Base-by-base conservation (phyloP, 2,797 vertebrate genomes). In the Chelon labrosus region DNA sequence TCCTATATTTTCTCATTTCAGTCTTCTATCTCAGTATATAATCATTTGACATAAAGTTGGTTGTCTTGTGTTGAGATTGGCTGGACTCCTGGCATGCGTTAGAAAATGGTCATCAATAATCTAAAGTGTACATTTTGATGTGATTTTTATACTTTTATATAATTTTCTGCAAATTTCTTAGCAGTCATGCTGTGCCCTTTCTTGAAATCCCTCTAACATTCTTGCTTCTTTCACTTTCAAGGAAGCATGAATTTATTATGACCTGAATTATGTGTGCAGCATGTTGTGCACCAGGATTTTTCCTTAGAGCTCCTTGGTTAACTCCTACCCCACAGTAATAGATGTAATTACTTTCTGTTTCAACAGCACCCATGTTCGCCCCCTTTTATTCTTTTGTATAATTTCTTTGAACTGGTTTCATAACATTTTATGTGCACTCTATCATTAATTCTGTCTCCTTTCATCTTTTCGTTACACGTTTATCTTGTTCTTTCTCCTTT, bases 391-490 rank as follows among this genome's bases (percentile, higher is more conserved):
- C 59, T 38, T 46, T 11, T 10, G 11, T 63, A 54, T 59, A 42
- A 53, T 62, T 72, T 20, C 49, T 75, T 53, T 74, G 7, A 76
- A 13, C 9, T 16, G 31, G 65, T 68, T 76, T 71, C 49, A 64
- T 61, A 53, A 50, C 54, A 22, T 27, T 14, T 35, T 27, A 31
- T 37, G 51, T 46, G 16, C 17, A 20, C 10, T 69, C 11, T 7
- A 39, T 63, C 47, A 64, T 77, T 25, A 35, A 42, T 60, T 71
- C 46, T 52, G n/a, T 38, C 35, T 39, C 25, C 58, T 64, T 61
- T 11, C 4, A 8, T 52, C 27, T 47, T 56, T 47, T 49, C 19
- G 19, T 14, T 38, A 4, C 13, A 5, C 44, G 35, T 79, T 46
- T 46, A 46, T 39, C 10, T 44, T 20, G 1, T 19, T 62, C 39